Conservation (phyloP, 2,113 vertebrate genomes). For the Laticauda laticaudata region DNA sequence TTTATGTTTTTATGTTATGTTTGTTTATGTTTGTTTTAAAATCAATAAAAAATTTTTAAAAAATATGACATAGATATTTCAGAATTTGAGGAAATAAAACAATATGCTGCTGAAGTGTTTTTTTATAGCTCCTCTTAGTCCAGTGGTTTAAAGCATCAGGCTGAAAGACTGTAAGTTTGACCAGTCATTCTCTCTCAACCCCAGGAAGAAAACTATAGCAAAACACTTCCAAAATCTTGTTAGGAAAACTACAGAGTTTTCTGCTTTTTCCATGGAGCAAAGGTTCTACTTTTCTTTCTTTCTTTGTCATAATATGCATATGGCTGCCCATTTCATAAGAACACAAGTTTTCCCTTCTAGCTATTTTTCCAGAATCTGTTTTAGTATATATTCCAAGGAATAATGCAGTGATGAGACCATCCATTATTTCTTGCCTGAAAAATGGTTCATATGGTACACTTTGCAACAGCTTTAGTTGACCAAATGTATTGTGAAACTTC, state of each 20-base stretch:
- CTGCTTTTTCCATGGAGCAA: neutral
- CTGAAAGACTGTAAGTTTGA: neutral
- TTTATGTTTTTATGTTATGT: too few relatives aligned
- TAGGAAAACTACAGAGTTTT: neutral
- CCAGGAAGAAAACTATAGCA: neutral
- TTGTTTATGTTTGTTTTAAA: too few relatives aligned
- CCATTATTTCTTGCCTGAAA: neutral
- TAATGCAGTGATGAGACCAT: slow-evolving; percentile 16
- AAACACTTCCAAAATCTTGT: neutral
- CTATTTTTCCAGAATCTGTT: neutral
- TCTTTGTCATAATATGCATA: neutral
- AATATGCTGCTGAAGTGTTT: neutral
- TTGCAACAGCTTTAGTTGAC: slow-evolving; percentile 16
- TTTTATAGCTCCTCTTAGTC: neutral
- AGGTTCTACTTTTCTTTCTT: neutral
- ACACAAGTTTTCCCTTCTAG: neutral
- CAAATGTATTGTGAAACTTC: slow-evolving; percentile 10
- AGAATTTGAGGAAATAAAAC: neutral
- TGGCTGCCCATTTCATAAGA: neutral
- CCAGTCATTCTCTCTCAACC: neutral
- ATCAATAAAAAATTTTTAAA: neutral
- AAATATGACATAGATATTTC: neutral
- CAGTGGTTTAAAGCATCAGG: neutral
- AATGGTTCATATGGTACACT: neutral
- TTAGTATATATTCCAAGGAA: neutral